A percentile compares a stretch with the other conserved stretches of the same genome.
phyloP scores from a whole-genome alignment of 2,797 vertebrate species.

The Sebastiscus tertius region DNA sequence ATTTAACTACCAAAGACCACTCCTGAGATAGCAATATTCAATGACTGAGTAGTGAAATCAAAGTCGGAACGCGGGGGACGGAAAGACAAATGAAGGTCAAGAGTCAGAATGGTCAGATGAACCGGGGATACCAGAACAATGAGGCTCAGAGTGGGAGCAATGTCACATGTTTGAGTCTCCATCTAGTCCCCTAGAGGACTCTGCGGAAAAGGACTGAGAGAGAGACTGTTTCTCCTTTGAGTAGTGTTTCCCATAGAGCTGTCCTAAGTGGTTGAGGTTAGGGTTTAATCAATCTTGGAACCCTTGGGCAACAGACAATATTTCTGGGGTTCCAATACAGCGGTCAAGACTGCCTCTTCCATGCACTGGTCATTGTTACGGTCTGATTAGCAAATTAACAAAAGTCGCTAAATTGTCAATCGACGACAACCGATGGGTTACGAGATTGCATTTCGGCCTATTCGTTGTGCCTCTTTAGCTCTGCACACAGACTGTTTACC shows the following conservation, averaged over 20 bases:
- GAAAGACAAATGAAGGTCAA: not conserved
- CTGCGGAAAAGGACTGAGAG: not conserved
- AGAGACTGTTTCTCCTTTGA: not conserved
- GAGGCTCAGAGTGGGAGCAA: not conserved
- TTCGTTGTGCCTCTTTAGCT: no score
- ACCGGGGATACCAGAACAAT: not conserved
- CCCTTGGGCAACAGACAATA: no score
- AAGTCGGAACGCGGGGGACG: not conserved
- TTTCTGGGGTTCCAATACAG: no score
- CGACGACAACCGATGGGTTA: no score
- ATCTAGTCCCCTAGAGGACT: not conserved
- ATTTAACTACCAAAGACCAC: constrained; percentile 5
- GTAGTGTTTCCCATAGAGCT: not conserved
- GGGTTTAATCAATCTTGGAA: not conserved
- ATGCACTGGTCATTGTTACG: no score
- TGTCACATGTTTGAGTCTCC: not conserved
- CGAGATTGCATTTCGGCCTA: no score
- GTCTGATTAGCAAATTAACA: no score
- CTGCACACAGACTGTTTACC: no score
- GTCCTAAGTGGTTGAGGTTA: not conserved
- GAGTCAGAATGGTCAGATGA: not conserved
- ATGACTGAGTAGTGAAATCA: not conserved
- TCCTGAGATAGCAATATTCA: not conserved
- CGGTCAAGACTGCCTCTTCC: no score
- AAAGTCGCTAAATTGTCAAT: no score